phyloP scores from a whole-genome alignment of 2,113 vertebrate species.

The human region GRCh38 chr13:102929001-102929500 shows the following conservation, averaged over 20 bases:
- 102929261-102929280: background rate
- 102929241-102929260: background rate
- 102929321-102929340: background rate
- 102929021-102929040: background rate
- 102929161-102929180: background rate
- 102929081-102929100: background rate
- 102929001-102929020: background rate
- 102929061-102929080: background rate
- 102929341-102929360: background rate
- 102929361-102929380: background rate
- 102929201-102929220: background rate
- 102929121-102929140: background rate
- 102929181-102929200: background rate
- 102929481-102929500: background rate
- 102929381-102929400: background rate
- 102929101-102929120: background rate
- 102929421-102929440: background rate
- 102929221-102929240: background rate
- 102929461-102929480: background rate
- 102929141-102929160: background rate
- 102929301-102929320: background rate
- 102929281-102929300: background rate
- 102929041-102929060: background rate
- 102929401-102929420: background rate
- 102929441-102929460: background rate